phyloP scores from a whole-genome alignment of 2,797 vertebrate species.

The Micromesistius poutassou region DNA sequence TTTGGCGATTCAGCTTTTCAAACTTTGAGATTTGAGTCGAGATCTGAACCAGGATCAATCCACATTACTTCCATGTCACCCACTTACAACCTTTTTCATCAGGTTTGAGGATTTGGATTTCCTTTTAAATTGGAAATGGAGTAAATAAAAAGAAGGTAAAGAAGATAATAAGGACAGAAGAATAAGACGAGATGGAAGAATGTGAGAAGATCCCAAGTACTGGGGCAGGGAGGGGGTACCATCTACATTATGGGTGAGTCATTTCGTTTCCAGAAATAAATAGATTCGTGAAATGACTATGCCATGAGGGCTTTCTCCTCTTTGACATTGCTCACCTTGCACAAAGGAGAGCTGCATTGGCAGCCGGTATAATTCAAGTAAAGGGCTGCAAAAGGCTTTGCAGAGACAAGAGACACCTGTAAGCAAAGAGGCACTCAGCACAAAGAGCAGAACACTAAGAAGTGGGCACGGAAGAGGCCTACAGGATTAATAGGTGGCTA shows the following conservation, averaged over 20 bases:
- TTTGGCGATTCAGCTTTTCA: neutral
- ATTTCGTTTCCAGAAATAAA: neutral
- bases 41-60: neutral
- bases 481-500: neutral
- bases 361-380: neutral
- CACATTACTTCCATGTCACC: neutral
- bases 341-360: neutral
- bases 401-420: neutral
- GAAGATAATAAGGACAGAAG: neutral
- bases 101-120: neutral
- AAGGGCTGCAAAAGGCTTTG: neutral
- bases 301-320: neutral
- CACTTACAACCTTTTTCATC: neutral
- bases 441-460: neutral
- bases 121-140: neutral
- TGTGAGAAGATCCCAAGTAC: neutral
- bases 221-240: neutral
- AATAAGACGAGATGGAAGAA: neutral
- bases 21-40: neutral
- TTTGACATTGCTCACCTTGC: slow-evolving; percentile 1
- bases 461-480: neutral
- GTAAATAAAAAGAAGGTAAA: neutral
- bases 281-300: neutral
- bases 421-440: neutral
- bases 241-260: neutral